Conservation (phyloP, 2,888 invertebrate genomes). For the Muscina levida region DNA sequence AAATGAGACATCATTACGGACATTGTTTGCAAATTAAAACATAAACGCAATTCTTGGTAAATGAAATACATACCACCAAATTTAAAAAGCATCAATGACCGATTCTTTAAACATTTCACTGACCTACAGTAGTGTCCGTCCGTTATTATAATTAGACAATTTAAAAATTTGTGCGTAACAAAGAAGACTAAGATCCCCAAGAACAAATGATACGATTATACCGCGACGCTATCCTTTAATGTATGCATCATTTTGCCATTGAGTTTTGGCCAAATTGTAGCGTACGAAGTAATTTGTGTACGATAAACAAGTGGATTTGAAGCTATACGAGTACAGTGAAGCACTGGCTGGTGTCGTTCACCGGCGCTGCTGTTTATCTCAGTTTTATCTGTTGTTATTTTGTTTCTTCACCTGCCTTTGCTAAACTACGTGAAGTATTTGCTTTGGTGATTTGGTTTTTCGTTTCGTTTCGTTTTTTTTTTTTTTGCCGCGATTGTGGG, state of each 20-base stretch:
- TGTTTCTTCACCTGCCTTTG: slow-evolving; percentile 52
- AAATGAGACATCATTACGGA: too few relatives aligned
- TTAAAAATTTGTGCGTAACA: too few relatives aligned
- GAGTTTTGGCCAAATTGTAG: slow-evolving; percentile 26
- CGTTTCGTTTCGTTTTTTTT: slow-evolving; percentile 40
- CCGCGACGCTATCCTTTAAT: not conserved
- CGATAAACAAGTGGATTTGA: slow-evolving; percentile 31
- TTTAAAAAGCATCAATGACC: too few relatives aligned
- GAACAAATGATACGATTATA: too few relatives aligned
- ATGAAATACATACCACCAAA: too few relatives aligned
- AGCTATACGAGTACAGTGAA: slow-evolving; percentile 46
- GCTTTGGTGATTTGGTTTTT: slow-evolving; percentile 30
- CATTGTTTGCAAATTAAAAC: too few relatives aligned
- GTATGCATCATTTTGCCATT: not conserved
- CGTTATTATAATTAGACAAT: too few relatives aligned
- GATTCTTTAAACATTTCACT: too few relatives aligned
- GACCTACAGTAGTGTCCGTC: too few relatives aligned
- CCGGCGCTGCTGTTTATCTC: slow-evolving; percentile 49
- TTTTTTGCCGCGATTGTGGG: slow-evolving; percentile 58
- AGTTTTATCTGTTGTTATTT: slow-evolving; percentile 23
- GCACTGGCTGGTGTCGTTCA: slow-evolving; percentile 6
- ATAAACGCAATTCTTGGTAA: too few relatives aligned
- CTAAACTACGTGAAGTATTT: slow-evolving; percentile 21
- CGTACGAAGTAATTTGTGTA: slow-evolving; percentile 55
- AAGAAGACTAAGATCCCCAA: too few relatives aligned